Evolutionary conservation across 2,797 vertebrate genomes (phyloP), one percentile per base, ranked within the genome.

Genomic region (Etheostoma perlongum): DNA sequence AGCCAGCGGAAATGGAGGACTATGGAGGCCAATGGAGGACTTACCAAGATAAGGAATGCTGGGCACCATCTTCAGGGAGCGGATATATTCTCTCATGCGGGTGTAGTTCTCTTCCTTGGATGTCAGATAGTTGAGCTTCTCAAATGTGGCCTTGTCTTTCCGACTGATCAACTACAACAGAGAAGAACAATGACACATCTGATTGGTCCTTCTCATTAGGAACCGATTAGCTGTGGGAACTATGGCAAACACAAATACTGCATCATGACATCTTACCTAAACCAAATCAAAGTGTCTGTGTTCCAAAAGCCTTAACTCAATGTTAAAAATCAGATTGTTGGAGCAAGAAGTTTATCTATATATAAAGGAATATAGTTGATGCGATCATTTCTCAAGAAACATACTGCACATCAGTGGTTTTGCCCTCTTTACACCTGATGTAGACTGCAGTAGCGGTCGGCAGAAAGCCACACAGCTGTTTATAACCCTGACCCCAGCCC

Each of bases 101-200:
- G 96, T 99, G 87, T 98, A 98, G 87, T 99, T 99, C 89, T 98
- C 96, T 81, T 99, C 98, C 77, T 99, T 98, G 16, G 97, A 97
- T 19, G 97, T 96, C 83, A 99, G 92, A 78, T 96, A 98, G 92
- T 99, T 97, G 51, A 99, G 84, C 88, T 98, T 99, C 89, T 98
- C 98, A 92, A 98, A 98, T 2, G 96, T 97, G 59, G 97, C 92
- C 90, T 97, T 98, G 92, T 98, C 97, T 89, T 98, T 99, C 55
- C 97, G 95, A 91, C 96, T 99, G 89, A 99, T 95, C 89, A 99
- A 91, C 97, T 98, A 46, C 33, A 83, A 83, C 40, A 71, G 10
- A 78, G 3, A 67, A 23, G 19, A 66, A 63, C 54, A 57, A 62
- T 15, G 6, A 40, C 40, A 44, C 15, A 5, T 63, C 27, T 21